Base-by-base conservation (phyloP, 2,113 vertebrate species). In the Melozone crissalis region DNA sequence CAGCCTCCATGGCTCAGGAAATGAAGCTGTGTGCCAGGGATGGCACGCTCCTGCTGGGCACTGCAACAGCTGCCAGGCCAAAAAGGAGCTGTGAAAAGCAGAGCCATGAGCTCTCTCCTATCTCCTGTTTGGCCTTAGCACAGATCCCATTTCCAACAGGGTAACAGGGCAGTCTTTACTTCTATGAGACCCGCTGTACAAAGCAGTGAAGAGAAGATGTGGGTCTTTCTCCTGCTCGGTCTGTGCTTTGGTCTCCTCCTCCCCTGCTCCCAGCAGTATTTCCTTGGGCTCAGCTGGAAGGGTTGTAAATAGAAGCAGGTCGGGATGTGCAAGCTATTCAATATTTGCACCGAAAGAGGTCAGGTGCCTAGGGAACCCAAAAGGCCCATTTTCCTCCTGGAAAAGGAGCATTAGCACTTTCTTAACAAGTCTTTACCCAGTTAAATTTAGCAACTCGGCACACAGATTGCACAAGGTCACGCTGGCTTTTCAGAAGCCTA, bases 401-500 rank as follows among this genome's bases (percentile, higher is more conserved):
- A 95, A 92, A 96, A 92, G 75, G 83, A 94, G 87, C 95, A 96
- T 96, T 97, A 95, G 95, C 96, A 94, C 91, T 94, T 94, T 83
- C 87, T 96, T 87, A 96, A 91, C 94, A 94, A 81, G 92, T 65
- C 79, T 84, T 65, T 6, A 17, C 69, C 72, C 92, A 68, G 95
- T 88, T 93, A 96, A 86, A 96, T 96, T 91, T 92, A 94, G 95
- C 27, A 27, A 44, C 91, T 89, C 5, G 3, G 88, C 69, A 67
- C 67, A 94, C 87, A 94, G 51, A 1, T 23, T 73, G 77, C 94
- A 95, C 88, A 95, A 96, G 96, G 95, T 95, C 91, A 93, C 0
- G 0, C 47, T 69, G 84, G 84, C 89, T 95, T 94, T 91, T 72
- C 66, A 90, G 93, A 88, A 93, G 87, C 74, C 91, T 30, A 73